phyloP scores from a whole-genome alignment of 2,888 invertebrate genomes.

The Subacronicta megacephala region DNA sequence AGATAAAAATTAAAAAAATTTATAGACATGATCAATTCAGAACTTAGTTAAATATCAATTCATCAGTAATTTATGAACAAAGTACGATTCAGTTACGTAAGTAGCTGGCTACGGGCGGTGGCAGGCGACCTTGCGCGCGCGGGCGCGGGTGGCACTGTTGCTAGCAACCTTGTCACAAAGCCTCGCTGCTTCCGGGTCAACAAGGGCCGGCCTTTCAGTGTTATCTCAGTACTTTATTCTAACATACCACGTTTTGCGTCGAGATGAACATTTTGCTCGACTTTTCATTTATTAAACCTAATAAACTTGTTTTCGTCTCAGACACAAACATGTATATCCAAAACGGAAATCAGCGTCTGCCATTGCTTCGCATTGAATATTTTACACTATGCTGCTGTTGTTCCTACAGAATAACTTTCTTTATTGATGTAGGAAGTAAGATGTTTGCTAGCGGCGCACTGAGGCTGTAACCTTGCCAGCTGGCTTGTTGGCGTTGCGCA shows the following conservation, averaged over 20 bases:
- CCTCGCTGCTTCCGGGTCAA: constrained; percentile 84
- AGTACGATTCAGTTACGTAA: constrained; percentile 80
- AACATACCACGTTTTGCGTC: constrained; percentile 27
- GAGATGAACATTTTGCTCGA: constrained; percentile 5
- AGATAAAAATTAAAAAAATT: no score
- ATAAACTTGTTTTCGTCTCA: no score
- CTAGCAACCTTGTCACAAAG: constrained; percentile 82
- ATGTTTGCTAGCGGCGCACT: constrained; percentile 61
- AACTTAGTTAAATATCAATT: constrained; percentile 25
- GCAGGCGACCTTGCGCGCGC: constrained; percentile 66
- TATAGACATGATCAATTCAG: no score
- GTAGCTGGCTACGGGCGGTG: constrained; percentile 67
- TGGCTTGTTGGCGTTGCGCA: constrained; percentile 72
- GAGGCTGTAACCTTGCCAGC: constrained; percentile 69
- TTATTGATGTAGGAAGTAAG: constrained; percentile 61
- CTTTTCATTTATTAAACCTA: no score
- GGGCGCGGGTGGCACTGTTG: constrained; percentile 64
- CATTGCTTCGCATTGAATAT: background rate
- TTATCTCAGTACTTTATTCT: constrained; percentile 49
- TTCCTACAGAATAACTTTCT: constrained; percentile 46
- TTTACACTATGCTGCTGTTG: background rate
- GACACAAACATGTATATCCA: no score
- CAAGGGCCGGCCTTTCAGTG: constrained; percentile 79
- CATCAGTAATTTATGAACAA: constrained; percentile 60
- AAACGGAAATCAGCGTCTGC: background rate